Conservation (phyloP, 2,888 invertebrate species). For the Acrocyrtus sp. region DNA sequence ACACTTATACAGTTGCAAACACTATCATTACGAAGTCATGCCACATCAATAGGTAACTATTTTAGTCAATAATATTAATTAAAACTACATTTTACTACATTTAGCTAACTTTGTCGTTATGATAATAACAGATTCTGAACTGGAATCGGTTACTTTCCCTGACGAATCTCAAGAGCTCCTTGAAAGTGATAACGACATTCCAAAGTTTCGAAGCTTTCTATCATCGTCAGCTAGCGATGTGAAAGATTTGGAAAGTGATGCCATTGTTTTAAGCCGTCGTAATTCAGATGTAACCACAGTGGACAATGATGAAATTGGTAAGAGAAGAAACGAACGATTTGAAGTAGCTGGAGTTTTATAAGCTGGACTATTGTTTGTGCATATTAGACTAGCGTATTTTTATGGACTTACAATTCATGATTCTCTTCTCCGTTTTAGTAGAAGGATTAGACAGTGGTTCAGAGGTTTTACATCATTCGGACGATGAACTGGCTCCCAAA, state of each 20-base stretch:
- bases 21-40: conserved; percentile 19
- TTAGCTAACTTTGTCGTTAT: background rate
- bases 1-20: background rate
- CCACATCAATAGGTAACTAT: conserved; percentile 9
- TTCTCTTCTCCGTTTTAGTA: too few relatives aligned
- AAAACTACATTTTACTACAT: background rate
- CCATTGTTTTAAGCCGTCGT: conserved; percentile 41
- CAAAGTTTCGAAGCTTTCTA: conserved; percentile 54
- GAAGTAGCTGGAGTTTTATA: too few relatives aligned
- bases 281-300: conserved; percentile 52
- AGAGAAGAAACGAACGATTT: too few relatives aligned
- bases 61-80: background rate
- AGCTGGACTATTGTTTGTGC: too few relatives aligned
- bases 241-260: conserved; percentile 50
- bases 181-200: conserved; percentile 57
- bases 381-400: too few relatives aligned
- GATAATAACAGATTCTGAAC: conserved; percentile 30
- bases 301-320: conserved; percentile 27
- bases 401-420: too few relatives aligned
- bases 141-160: conserved; percentile 50
- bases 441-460: conserved; percentile 62
- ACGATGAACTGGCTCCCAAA: conserved; percentile 62
- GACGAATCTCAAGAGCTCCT: conserved; percentile 57
- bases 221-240: conserved; percentile 56
- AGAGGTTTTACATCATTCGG: conserved; percentile 64